A percentile compares a stretch with the other conserved stretches of the same genome.
phyloP scores from a whole-genome alignment of 2,888 invertebrate species.

The Parnassius glacialis region DNA sequence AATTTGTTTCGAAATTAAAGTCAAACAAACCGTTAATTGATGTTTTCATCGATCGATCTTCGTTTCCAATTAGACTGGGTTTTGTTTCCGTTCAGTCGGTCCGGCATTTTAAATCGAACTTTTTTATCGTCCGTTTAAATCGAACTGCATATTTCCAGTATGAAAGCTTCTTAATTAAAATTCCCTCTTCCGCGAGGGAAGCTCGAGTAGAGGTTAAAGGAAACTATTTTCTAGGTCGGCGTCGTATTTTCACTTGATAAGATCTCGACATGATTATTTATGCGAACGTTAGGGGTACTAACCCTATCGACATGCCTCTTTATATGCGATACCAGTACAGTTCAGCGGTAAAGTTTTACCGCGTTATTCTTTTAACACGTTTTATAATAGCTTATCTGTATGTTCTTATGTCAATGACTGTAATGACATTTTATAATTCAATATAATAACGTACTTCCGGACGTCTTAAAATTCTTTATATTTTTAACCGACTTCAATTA shows the following conservation, averaged over 20 bases:
- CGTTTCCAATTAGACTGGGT: slow-evolving; percentile 18
- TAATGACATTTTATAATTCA: too few relatives aligned
- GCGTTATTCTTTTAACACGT: neutral
- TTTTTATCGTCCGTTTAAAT: slow-evolving; percentile 18
- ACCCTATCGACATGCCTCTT: slow-evolving; percentile 74
- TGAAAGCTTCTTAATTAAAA: slow-evolving; percentile 63
- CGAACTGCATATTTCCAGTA: slow-evolving; percentile 39
- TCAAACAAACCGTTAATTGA: slow-evolving; percentile 19
- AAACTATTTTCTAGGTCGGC: slow-evolving; percentile 68
- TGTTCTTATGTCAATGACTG: neutral
- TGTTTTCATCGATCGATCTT: slow-evolving; percentile 10
- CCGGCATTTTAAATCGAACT: slow-evolving; percentile 1
- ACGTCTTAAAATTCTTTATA: neutral
- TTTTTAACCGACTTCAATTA: too few relatives aligned
- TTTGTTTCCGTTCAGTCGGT: slow-evolving; percentile 10
- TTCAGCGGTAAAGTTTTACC: slow-evolving; percentile 36
- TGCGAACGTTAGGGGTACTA: slow-evolving; percentile 70
- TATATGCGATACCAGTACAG: slow-evolving; percentile 61
- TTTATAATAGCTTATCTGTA: neutral
- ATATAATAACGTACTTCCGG: neutral
- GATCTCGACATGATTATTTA: slow-evolving; percentile 79
- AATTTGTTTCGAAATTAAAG: slow-evolving; percentile 12
- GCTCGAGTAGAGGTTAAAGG: slow-evolving; percentile 41
- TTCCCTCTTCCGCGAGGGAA: slow-evolving; percentile 45
- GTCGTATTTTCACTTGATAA: slow-evolving; percentile 76